Conservation (phyloP, 1,140 invertebrate genomes). For the Himalopsyche phryganea region DNA sequence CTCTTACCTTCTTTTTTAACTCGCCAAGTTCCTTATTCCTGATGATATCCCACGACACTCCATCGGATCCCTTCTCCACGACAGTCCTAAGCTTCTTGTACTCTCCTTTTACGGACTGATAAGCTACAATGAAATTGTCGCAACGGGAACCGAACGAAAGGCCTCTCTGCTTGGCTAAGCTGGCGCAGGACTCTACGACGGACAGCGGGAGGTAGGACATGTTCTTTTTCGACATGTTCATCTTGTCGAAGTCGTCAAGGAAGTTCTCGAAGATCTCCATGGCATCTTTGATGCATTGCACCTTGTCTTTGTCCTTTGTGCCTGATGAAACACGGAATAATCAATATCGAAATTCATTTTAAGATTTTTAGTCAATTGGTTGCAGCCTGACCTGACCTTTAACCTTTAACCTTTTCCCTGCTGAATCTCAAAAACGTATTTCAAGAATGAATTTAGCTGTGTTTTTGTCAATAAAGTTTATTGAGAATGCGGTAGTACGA, state of each 20-base stretch:
- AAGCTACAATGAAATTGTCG: slow-evolving; percentile 51
- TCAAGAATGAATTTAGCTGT: too few relatives aligned
- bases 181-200: slow-evolving; percentile 37
- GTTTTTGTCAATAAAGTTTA: too few relatives aligned
- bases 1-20: slow-evolving; percentile 55
- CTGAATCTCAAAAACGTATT: too few relatives aligned
- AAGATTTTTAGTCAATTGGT: too few relatives aligned
- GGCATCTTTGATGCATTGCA: slow-evolving; percentile 64
- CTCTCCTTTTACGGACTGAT: slow-evolving; percentile 56
- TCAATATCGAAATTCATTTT: too few relatives aligned
- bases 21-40: slow-evolving; percentile 56
- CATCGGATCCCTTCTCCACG: slow-evolving; percentile 45
- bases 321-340: slow-evolving; percentile 45
- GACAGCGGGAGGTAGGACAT: slow-evolving; percentile 55
- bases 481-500: too few relatives aligned
- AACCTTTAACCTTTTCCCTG: too few relatives aligned
- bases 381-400: too few relatives aligned
- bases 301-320: slow-evolving; percentile 62
- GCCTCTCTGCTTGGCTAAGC: slow-evolving; percentile 3
- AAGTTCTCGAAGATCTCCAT: slow-evolving; percentile 62
- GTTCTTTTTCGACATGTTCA: slow-evolving; percentile 59
- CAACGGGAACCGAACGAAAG: slow-evolving; percentile 23
- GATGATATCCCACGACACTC: slow-evolving; percentile 62
- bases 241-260: slow-evolving; percentile 59
- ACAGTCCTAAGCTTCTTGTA: slow-evolving; percentile 63